Conservation (phyloP, 2,797 vertebrate genomes). For the Scomberomorus guttatus region DNA sequence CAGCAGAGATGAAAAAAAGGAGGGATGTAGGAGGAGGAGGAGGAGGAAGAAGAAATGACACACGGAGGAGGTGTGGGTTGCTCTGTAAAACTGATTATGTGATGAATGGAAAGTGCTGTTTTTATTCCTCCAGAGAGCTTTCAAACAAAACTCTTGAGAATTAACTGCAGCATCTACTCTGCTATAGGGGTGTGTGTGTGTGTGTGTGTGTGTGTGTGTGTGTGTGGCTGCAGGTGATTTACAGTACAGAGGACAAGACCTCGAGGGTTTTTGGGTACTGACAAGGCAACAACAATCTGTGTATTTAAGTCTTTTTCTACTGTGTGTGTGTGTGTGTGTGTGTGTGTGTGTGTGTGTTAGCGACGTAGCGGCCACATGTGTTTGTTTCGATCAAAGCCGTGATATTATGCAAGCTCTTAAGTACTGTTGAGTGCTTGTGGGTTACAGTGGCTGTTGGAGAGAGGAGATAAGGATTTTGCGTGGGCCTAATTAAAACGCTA, state of each 20-base stretch:
- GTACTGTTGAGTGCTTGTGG: constrained; percentile 60
- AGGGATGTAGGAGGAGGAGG: constrained; percentile 42
- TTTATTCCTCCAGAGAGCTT: constrained; percentile 58
- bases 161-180: constrained; percentile 43
- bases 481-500: constrained; percentile 74
- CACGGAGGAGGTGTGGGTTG: constrained; percentile 59
- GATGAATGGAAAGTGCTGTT: constrained; percentile 62
- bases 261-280: constrained; percentile 13
- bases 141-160: constrained; percentile 61
- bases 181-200: constrained; percentile 34
- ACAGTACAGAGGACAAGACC: not conserved
- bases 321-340: not conserved
- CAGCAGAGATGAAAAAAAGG: constrained; percentile 39
- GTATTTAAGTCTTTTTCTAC: not conserved
- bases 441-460: constrained; percentile 62
- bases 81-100: constrained; percentile 72
- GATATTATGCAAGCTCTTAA: constrained; percentile 65
- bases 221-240: constrained; percentile 31
- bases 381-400: constrained; percentile 54
- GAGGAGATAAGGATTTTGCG: constrained; percentile 67
- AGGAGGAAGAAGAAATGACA: constrained; percentile 45
- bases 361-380: not conserved
- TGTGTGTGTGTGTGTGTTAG: constrained; percentile 10
- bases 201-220: constrained; percentile 28
- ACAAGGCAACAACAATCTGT: constrained; percentile 16